phyloP scores from a whole-genome alignment of 2,888 invertebrate species.

The Latrodectus hesperus region DNA sequence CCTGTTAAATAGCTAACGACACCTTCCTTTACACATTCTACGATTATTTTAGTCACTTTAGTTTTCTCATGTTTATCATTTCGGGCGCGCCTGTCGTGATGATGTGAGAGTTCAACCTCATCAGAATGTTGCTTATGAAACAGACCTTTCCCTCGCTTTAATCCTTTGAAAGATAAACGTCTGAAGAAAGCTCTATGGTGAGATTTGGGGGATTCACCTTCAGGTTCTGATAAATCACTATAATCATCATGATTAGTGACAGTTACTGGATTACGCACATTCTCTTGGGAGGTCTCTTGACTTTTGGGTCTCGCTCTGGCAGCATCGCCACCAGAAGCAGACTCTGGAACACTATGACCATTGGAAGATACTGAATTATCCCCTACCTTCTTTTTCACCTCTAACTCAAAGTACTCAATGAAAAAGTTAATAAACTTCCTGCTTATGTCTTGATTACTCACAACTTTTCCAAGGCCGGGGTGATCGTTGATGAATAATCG shows the following conservation, averaged over 20 bases:
- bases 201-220: conserved; percentile 83
- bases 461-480: conserved; percentile 53
- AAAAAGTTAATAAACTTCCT: conserved; percentile 65
- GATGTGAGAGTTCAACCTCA: conserved; percentile 81
- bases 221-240: conserved; percentile 84
- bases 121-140: conserved; percentile 94
- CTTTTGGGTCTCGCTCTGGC: conserved; percentile 53
- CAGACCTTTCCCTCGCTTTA: conserved; percentile 86
- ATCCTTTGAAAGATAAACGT: conserved; percentile 89
- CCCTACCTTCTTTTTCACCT: conserved; percentile 63
- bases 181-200: conserved; percentile 84
- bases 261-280: conserved; percentile 41
- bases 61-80: conserved; percentile 69
- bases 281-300: conserved; percentile 69
- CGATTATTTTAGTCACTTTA: conserved; percentile 80
- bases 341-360: conserved; percentile 49
- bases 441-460: conserved; percentile 64
- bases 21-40: conserved; percentile 94
- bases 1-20: conserved; percentile 93
- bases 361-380: conserved; percentile 56
- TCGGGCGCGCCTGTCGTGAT: conserved; percentile 56
- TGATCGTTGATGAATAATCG: conserved; percentile 68
- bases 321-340: conserved; percentile 17
- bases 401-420: conserved; percentile 64
- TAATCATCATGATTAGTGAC: conserved; percentile 70